Conservation (phyloP, 2,888 invertebrate species). For the Antheraea assamensis region DNA sequence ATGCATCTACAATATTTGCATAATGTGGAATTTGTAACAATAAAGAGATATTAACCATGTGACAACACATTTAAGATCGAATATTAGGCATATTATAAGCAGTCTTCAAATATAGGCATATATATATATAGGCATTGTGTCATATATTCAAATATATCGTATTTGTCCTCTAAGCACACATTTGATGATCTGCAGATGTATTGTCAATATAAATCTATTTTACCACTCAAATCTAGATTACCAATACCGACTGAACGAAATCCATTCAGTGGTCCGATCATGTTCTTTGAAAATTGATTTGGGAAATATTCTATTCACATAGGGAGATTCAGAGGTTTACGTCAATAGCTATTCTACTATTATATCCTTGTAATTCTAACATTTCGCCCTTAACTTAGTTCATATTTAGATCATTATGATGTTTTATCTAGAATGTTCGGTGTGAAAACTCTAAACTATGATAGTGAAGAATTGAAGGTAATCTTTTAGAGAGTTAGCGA, state of each 20-base stretch:
- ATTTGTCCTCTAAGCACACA: constrained; percentile 9
- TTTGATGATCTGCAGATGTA: constrained; percentile 14
- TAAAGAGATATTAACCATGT: too few species aligned
- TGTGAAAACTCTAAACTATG: not conserved
- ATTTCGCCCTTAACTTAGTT: not conserved
- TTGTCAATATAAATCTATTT: constrained; percentile 16
- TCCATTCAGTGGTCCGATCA: constrained; percentile 5
- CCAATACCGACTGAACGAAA: not conserved
- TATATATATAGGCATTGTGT: not conserved
- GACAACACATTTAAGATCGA: too few species aligned
- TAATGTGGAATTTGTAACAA: not conserved
- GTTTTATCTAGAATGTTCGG: too few species aligned
- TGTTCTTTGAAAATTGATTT: constrained; percentile 13
- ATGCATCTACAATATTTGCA: not conserved
- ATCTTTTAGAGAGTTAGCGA: not conserved
- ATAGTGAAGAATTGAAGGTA: not conserved
- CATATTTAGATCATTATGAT: not conserved
- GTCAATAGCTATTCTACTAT: constrained; percentile 3
- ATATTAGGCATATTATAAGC: too few species aligned
- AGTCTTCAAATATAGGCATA: not conserved
- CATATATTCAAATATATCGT: constrained; percentile 12
- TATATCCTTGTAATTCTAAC: not conserved
- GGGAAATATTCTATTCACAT: constrained; percentile 16
- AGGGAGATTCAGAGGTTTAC: not conserved
- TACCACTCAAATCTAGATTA: constrained; percentile 16